A percentile compares a stretch with the other conserved stretches of the same genome.
These are phyloP conservation scores for Melanotaenia boesemani DNA, from an alignment of 2,797 vertebrate genomes.

Conservation along the genomic window DNA sequence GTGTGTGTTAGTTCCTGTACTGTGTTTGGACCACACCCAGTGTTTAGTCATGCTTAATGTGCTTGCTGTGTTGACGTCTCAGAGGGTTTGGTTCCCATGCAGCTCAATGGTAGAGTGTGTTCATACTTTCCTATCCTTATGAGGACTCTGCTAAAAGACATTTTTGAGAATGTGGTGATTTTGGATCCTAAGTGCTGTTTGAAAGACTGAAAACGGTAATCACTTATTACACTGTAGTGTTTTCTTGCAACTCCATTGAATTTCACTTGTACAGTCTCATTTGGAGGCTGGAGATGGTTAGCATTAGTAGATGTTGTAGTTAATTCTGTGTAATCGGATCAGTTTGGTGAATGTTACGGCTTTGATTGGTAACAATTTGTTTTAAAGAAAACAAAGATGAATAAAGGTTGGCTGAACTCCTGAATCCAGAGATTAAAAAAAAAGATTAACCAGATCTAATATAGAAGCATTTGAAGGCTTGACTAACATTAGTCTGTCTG, in stretches of 20 bases:
- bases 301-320: background rate
- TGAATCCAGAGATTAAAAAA: background rate
- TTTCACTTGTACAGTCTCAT: background rate
- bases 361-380: background rate
- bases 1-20: slow-evolving; percentile 16
- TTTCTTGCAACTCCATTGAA: background rate
- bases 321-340: background rate
- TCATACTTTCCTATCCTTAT: slow-evolving; percentile 8
- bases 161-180: slow-evolving; percentile 15
- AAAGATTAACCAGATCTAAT: background rate
- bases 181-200: slow-evolving; percentile 12
- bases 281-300: background rate
- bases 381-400: background rate
- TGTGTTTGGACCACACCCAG: slow-evolving; percentile 66
- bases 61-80: slow-evolving; percentile 42
- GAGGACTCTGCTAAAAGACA: background rate
- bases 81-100: slow-evolving; percentile 45
- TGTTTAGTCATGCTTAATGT: slow-evolving; percentile 59
- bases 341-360: background rate
- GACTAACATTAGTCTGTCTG: background rate
- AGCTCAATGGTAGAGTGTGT: slow-evolving; percentile 16
- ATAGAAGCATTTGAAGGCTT: background rate
- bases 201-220: slow-evolving; percentile 2
- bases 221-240: background rate
- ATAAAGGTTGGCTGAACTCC: background rate